Evolutionary conservation across 2,888 invertebrate genomes (phyloP), one percentile per base, ranked within the genome.

Genomic region (Rhorus exstirpatorius): DNA sequence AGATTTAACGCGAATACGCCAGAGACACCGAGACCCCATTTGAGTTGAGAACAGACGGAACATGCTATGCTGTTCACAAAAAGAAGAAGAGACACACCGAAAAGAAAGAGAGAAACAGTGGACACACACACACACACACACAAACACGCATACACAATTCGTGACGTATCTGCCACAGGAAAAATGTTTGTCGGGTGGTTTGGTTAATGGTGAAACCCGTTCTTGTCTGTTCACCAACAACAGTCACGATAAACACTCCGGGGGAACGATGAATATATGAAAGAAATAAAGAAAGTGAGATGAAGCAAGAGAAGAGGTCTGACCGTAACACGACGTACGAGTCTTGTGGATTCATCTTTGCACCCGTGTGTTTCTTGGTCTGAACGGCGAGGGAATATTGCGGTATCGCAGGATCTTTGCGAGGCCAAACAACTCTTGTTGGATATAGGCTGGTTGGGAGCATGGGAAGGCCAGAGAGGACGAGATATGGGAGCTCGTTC

Each of bases 191-290:
- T 72, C 72, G 26, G 68, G 68, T 55, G 63, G 44, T 84, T 17
- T 35, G 76, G 70, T 81, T 61, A 78, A 78, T 63, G 46, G 63
- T 55, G 49, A 44, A 55, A 63, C 68, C 53, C 72, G 74, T 79
- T 75, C 53, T 44, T 68, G 49, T 53, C 35, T 38, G 44, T 75
- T 75, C 44, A 24, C 46, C 35, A 61, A 70, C 61, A 67, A 35
- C n/a, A 53, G 55, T 74, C 46, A n/a, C 67, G 72, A 72, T 71
- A 71, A 60, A 58, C 44, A 63, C 0, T 49, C 19, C 17, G 46
- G 44, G 17, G n/a, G 26, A 55, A 58, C 14, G 46, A 63, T 44
- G 19, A 21, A 41, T 55, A 17, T 44, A 75, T 35, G 51, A 10
- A 31, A n/a, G n/a, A 58, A 51, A 60, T 31, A 72, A 68, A 74